A percentile compares a stretch with the other conserved stretches of the same genome.
phyloP scores from a whole-genome alignment of 2,797 vertebrate species.

The Ataeniobius toweri region DNA sequence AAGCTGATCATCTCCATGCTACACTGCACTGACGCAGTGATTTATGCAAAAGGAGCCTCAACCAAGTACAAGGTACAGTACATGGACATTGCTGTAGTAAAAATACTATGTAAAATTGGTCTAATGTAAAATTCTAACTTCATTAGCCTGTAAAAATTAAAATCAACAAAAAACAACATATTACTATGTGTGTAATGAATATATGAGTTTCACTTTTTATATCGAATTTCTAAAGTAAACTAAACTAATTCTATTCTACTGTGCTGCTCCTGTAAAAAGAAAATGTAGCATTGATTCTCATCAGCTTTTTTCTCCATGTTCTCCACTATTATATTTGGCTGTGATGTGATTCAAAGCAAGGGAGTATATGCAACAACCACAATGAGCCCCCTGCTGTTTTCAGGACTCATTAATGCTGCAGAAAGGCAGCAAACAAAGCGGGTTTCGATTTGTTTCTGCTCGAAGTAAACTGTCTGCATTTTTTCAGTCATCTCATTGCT shows the following conservation, averaged over 20 bases:
- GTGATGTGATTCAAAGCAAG: conserved; percentile 17
- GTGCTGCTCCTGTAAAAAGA: background rate
- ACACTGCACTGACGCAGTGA: background rate
- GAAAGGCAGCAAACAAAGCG: conserved; percentile 11
- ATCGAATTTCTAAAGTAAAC: background rate
- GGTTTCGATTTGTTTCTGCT: conserved; percentile 18
- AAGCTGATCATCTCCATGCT: background rate
- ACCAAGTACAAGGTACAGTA: background rate
- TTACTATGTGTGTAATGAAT: too few species aligned
- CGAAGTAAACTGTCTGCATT: conserved; percentile 16
- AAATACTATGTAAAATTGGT: background rate
- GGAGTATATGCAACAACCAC: conserved; percentile 2
- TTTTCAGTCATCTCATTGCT: conserved; percentile 22
- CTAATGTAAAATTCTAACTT: background rate
- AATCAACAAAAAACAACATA: too few species aligned
- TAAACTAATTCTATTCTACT: background rate
- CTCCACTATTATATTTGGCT: conserved; percentile 23
- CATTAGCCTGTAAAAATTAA: too few species aligned
- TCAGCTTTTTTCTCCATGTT: conserved; percentile 9
- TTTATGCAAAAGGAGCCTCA: background rate
- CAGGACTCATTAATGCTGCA: conserved; percentile 33
- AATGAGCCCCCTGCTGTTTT: conserved; percentile 13
- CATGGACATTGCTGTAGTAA: background rate
- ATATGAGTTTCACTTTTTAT: background rate
- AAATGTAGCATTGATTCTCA: conserved; percentile 19